Evolutionary conservation across 1,140 invertebrate genomes (phyloP), one percentile per base, ranked within the genome.

Genomic region (Laodelphax striatellus): DNA sequence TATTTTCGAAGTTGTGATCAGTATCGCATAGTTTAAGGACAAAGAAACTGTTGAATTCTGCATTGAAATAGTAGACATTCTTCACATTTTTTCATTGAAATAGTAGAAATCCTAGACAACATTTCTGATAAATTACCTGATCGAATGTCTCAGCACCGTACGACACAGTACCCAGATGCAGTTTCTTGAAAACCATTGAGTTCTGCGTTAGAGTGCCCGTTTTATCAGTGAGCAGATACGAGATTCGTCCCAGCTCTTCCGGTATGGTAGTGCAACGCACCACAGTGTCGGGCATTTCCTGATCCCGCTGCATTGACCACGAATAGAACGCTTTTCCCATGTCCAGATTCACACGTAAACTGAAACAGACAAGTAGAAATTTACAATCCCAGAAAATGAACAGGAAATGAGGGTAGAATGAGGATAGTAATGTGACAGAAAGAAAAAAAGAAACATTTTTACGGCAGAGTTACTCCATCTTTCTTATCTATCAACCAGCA

Each of bases 151-250:
- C 90, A 53, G 85, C 80, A 38, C 87, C 83, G 72, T 91, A 97
- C 24, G 90, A 85, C 2, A 89, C 89, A 50, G 90, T 93, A 5
- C 92, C 94, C 1, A 97, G 72, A 72, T 97, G 94, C 5, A 98
- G 76, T 67, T 92, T 90, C 70, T 96, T 96, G 69, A 98, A 94
- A 2, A 96, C 87, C 97, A 99, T 99, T 71, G 96, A 94, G 76
- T 99, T 99, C 73, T 97, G 94, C 0, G 97, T 99, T 5, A 99
- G 76, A 0, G 97, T 99, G 5, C 97, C 97, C 0, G 97, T 99
- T 77, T 99, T 99, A 72, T 99, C 97, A 0, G 92, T 94, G 1
- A 99, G 73, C 50, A 99, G 76, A 74, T 98, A 99, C 1, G 89
- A 90, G 65, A 99, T 95, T 53, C 97, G 76, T 0, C 95, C 95